A percentile compares a stretch with the other conserved stretches of the same genome.
These are phyloP conservation scores for Megalopta genalis DNA, from an alignment of 1,140 invertebrate genomes.

Conservation along the genomic window DNA sequence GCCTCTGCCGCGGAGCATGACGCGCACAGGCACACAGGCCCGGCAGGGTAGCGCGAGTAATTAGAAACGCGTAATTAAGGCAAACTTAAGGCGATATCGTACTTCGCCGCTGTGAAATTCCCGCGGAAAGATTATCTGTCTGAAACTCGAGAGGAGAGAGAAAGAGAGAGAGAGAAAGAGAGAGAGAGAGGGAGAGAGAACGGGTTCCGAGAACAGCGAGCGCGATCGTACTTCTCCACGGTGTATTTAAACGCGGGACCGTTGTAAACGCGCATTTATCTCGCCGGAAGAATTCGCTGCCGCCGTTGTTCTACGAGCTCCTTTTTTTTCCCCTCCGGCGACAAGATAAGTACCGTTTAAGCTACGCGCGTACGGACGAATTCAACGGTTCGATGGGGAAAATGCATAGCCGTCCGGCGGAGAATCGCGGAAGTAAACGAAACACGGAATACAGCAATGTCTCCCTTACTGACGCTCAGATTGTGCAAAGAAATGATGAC, in stretches of 20 bases:
- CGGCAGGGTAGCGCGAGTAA: constrained; percentile 21
- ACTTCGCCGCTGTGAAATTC: constrained; percentile 18
- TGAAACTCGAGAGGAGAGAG: background rate
- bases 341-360: no score
- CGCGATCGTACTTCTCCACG: background rate
- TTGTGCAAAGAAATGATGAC: no score
- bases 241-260: constrained; percentile 6
- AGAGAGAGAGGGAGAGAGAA: background rate
- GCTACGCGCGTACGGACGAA: no score
- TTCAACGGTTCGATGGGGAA: no score
- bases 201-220: no score
- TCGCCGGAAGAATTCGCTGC: background rate
- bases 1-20: background rate
- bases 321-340: no score
- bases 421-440: no score
- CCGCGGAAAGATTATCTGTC: background rate
- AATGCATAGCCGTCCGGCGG: no score
- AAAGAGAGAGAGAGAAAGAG: no score
- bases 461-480: no score
- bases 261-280: constrained; percentile 8
- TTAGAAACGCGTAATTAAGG: constrained; percentile 46
- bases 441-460: no score
- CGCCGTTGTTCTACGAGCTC: background rate
- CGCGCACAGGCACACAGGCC: background rate
- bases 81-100: constrained; percentile 30